These are phyloP conservation scores for Xestia xanthographa DNA, from an alignment of 2,888 invertebrate genomes.

Conservation along the genomic window DNA sequence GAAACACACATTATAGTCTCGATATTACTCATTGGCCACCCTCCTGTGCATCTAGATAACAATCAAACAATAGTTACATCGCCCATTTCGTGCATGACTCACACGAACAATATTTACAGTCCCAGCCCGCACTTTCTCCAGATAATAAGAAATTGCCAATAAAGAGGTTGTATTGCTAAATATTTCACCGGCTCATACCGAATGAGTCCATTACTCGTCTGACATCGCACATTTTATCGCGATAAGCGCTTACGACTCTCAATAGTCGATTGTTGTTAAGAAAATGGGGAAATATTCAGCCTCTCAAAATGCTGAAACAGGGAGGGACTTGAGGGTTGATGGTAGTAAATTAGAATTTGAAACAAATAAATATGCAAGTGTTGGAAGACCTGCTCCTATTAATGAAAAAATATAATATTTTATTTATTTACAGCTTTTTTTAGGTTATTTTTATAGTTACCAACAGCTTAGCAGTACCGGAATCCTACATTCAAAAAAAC, in stretches of 20 bases:
- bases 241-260: slow-evolving; percentile 72
- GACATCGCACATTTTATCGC: slow-evolving; percentile 75
- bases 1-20: background rate
- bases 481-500: background rate
- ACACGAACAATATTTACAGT: slow-evolving; percentile 30
- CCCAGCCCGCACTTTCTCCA: slow-evolving; percentile 32
- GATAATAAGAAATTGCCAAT: slow-evolving; percentile 61
- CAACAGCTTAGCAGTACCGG: background rate
- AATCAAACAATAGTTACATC: slow-evolving; percentile 4
- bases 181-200: slow-evolving; percentile 62
- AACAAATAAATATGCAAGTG: background rate
- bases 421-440: background rate
- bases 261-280: slow-evolving; percentile 71
- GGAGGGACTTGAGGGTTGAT: slow-evolving; percentile 39
- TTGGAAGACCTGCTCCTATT: background rate
- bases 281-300: slow-evolving; percentile 70
- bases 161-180: slow-evolving; percentile 60
- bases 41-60: background rate
- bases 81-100: slow-evolving; percentile 37
- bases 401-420: background rate
- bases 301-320: slow-evolving; percentile 62
- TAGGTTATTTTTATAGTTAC: background rate
- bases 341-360: slow-evolving; percentile 19
- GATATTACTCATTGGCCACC: background rate
- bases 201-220: slow-evolving; percentile 71